Evolutionary conservation across 2,888 invertebrate genomes (phyloP), one percentile per base, ranked within the genome.

Genomic region (Melikaiella ostensackeni): DNA sequence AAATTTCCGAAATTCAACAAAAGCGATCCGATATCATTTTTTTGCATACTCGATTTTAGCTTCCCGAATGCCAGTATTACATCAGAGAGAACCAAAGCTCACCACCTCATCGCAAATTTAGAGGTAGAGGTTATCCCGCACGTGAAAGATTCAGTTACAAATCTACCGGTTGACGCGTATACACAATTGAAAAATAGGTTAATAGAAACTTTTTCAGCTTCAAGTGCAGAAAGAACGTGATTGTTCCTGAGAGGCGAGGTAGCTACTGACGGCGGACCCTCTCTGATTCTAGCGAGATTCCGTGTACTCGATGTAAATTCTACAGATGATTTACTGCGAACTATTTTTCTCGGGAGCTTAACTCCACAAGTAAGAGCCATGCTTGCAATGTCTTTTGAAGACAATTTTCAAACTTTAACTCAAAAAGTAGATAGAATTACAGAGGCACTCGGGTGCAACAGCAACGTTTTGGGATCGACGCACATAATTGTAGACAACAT

Each of bases 301-400:
- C 63, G 75, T 0, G 42, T 19, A 11, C 33, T 78, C 0, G 50
- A 50, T 3, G n/a, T 16, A 6, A n/a, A 50, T n/a, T 50, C 19
- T 19, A 0, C 21, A 2, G 75, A 77, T 21, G 38, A 33, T 1
- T n/a, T 77, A 3, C 13, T 77, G 6, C 55, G 46, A 19, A 46
- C 55, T 1, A 21, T 77, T 9, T 77, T 77, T 35, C 6, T 77
- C 2, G 77, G 66, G 21, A 62, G 66, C 33, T 0, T 77, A 11
- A 73, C 57, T 0, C 27, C 38, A 2, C 35, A 55, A 9, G n/a
- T 74, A 0, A 35, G 55, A 2, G 13, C 24, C 4, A n/a, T 77
- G 5, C 27, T 74, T 1, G 74, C 74, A 2, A 50, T 27, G 19
- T 38, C n/a, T 19, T 16, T 16, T 1, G 50, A 6, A 50, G n/a